phyloP scores from a whole-genome alignment of 2,888 invertebrate genomes.

The Mesopsocus fuscifrons region DNA sequence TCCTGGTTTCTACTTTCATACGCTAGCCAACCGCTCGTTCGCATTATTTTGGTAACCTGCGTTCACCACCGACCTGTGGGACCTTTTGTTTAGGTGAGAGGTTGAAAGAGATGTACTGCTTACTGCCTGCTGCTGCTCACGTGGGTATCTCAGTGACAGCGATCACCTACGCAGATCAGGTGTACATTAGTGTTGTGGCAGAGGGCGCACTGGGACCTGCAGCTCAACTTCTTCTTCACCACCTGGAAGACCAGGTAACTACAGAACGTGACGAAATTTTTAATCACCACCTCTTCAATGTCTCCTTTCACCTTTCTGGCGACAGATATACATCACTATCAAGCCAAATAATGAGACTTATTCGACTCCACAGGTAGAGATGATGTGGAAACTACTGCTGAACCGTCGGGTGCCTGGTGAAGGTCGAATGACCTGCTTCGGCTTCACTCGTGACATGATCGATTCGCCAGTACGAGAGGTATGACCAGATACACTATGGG shows the following conservation, averaged over 20 bases:
- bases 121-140: conserved; percentile 28
- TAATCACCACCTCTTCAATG: neutral
- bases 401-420: conserved; percentile 30
- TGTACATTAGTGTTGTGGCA: conserved; percentile 29
- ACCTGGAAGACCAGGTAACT: conserved; percentile 20
- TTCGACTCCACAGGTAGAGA: too few species aligned
- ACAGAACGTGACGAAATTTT: conserved; percentile 4
- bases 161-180: conserved; percentile 30
- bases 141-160: conserved; percentile 30
- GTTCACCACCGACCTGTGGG: neutral
- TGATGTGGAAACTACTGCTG: conserved; percentile 25
- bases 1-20: too few species aligned
- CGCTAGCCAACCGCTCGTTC: neutral
- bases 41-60: neutral
- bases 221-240: conserved; percentile 19
- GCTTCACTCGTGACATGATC: conserved; percentile 21
- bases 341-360: conserved; percentile 17
- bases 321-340: neutral
- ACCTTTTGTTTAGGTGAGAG: conserved; percentile 25
- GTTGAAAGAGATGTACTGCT: conserved; percentile 23
- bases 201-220: conserved; percentile 19
- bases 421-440: conserved; percentile 22
- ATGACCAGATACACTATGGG: too few species aligned
- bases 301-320: neutral
- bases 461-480: conserved; percentile 20